Evolutionary conservation across 1,140 invertebrate species (phyloP), one percentile per base, ranked within the genome.

Genomic region (Caenorhabditis latens): DNA sequence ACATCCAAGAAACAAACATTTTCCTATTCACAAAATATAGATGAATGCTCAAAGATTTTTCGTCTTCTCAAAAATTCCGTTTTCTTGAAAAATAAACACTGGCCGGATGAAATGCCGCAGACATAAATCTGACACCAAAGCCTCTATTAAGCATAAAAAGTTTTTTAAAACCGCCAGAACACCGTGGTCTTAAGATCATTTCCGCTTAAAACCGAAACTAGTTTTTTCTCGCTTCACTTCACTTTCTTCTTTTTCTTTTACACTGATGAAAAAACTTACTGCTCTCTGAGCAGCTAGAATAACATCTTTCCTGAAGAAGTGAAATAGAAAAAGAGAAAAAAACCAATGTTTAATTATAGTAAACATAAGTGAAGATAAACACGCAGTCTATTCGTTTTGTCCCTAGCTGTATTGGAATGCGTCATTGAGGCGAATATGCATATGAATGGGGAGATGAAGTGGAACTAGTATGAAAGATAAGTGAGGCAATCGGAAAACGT

Each of bases 261-360:
- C 9, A 53, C 11, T 58, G 14, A n/a, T 19, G 19, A 6, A 19
- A 58, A 58, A 14, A 58, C 19, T 58, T 6, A 8, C 2, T 32
- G 61, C 61, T 63, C 24, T 40, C 11, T 32, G 61, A 63, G 5
- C 61, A 21, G 8, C 24, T 63, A n/a, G 55, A 19, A 58, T 19
- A n/a, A 58, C 13, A 58, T 58, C 55, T n/a, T 19, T 19, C n/a
- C n/a, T 58, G 55, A 5, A 58, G 32, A 32, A 53, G 1, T 53
- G 50, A 53, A 53, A n/a, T 32, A 32, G 32, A 32, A 32, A 32
- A 32, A 32, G 32, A 32, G 32, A 32, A 32, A 46, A 67, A 71
- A 71, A n/a, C 19, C 42, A 8, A 43, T 43, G 40, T 71, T 65
- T 71, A 71, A 71, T 71, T 71, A 71, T 71, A 43, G 46, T 19